phyloP scores from a whole-genome alignment of 2,888 invertebrate species.

The Dryomyza anilis region DNA sequence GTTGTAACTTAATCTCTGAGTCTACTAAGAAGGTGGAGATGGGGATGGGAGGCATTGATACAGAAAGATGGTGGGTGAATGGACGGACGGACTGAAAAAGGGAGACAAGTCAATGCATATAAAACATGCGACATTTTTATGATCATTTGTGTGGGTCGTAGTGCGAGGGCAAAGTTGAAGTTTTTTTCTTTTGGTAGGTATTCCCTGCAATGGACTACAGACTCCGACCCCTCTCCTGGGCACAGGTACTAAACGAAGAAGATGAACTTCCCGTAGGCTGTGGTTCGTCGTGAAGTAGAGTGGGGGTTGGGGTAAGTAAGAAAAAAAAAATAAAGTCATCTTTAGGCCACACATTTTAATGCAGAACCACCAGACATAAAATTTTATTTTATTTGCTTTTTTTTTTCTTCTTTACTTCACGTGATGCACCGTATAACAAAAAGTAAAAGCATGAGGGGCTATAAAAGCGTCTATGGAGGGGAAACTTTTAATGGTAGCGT shows the following conservation, averaged over 20 bases:
- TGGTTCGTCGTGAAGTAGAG: not conserved
- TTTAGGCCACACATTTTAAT: not conserved
- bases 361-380: not conserved
- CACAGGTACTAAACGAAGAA: conserved; percentile 4
- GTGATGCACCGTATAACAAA: not conserved
- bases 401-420: not conserved
- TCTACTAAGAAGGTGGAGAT: not conserved
- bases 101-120: conserved; percentile 15
- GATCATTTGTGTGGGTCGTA: conserved; percentile 3
- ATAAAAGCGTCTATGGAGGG: too few species aligned
- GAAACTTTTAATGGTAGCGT: too few species aligned
- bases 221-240: too few species aligned
- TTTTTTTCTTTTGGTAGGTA: too few species aligned
- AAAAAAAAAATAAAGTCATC: not conserved
- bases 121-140: conserved; percentile 30
- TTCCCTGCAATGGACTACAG: conserved; percentile 2
- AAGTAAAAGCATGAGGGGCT: too few species aligned
- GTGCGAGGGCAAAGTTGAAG: not conserved
- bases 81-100: not conserved
- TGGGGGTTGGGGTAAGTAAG: not conserved
- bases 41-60: not conserved
- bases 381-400: conserved; percentile 3
- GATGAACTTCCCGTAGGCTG: not conserved
- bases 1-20: not conserved
- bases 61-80: not conserved